Evolutionary conservation across 2,888 invertebrate genomes (phyloP).

Genomic region (Colostygia pectinataria): DNA sequence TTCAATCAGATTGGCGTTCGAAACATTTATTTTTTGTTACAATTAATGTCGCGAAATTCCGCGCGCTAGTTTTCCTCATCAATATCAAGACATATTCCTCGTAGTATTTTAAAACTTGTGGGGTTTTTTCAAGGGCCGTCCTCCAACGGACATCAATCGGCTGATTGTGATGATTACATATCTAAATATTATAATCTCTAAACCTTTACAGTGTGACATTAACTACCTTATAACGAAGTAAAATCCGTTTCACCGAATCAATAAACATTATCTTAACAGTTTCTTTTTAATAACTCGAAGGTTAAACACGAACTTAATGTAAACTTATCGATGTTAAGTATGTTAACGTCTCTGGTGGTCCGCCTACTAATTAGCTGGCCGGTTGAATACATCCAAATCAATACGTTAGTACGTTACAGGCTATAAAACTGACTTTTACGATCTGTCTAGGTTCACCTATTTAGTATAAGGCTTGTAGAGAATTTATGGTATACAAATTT

Average conservation of each 20-base stretch:
- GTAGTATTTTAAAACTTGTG: too few species aligned
- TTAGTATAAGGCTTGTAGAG: too few species aligned
- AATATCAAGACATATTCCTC: too few species aligned
- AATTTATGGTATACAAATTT: too few species aligned
- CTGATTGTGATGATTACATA: too few species aligned
- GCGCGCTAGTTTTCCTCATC: too few species aligned
- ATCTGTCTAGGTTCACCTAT: slow-evolving; percentile 44
- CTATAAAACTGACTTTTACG: slow-evolving; percentile 61
- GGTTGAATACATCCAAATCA: slow-evolving; percentile 50
- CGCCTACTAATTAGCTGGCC: slow-evolving; percentile 62
- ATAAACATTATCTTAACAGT: slow-evolving; percentile 41
- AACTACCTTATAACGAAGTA: slow-evolving; percentile 34
- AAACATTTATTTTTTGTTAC: too few species aligned
- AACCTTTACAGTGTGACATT: slow-evolving; percentile 19
- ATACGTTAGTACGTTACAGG: slow-evolving; percentile 33
- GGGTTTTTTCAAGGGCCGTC: too few species aligned
- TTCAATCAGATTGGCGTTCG: too few species aligned
- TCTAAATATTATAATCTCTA: neutral
- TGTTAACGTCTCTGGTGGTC: slow-evolving; percentile 68
- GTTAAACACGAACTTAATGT: slow-evolving; percentile 40
- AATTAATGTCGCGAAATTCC: too few species aligned
- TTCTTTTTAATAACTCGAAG: slow-evolving; percentile 41
- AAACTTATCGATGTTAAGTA: slow-evolving; percentile 39
- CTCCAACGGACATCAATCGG: too few species aligned
- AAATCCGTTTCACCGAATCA: slow-evolving; percentile 28